Conservation (phyloP, 2,888 invertebrate genomes). For the Aleiodes leptofemur region DNA sequence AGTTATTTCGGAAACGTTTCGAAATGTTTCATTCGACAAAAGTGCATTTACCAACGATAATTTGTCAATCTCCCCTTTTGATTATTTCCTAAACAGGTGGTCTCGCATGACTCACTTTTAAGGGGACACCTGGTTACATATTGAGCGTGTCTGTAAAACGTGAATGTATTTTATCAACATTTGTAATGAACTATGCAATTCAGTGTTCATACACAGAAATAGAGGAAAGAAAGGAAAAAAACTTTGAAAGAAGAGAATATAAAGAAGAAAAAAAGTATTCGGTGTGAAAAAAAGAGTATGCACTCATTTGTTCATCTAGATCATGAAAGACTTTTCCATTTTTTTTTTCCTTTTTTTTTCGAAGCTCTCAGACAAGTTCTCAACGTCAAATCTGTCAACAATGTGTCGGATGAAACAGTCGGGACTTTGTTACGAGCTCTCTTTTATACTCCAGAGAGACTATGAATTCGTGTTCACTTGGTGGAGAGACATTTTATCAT, state of each 20-base stretch:
- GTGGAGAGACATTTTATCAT: background rate
- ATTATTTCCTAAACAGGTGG: slow-evolving; percentile 52
- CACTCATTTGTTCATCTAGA: slow-evolving; percentile 14
- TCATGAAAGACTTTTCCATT: slow-evolving; percentile 15
- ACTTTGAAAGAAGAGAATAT: background rate
- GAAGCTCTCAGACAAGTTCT: background rate
- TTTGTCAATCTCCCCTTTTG: slow-evolving; percentile 32
- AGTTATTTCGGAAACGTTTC: too few species aligned
- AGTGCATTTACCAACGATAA: slow-evolving; percentile 27
- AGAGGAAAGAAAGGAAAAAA: background rate
- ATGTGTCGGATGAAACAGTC: slow-evolving; percentile 6
- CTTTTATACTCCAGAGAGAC: slow-evolving; percentile 5
- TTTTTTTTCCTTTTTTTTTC: background rate
- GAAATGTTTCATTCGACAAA: slow-evolving; percentile 47
- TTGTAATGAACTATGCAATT: slow-evolving; percentile 25
- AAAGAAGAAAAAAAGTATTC: background rate
- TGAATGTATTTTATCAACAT: slow-evolving; percentile 48
- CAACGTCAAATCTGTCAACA: slow-evolving; percentile 29
- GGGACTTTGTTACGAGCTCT: background rate
- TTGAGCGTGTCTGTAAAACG: slow-evolving; percentile 33
- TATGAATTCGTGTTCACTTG: slow-evolving; percentile 3
- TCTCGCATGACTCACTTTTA: slow-evolving; percentile 49
- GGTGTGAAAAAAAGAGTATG: slow-evolving; percentile 4
- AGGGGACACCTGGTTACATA: slow-evolving; percentile 51
- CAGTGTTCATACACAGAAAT: background rate